These are phyloP conservation scores for Simalia tracyae DNA, from an alignment of 2,797 vertebrate species.

Conservation along the genomic window DNA sequence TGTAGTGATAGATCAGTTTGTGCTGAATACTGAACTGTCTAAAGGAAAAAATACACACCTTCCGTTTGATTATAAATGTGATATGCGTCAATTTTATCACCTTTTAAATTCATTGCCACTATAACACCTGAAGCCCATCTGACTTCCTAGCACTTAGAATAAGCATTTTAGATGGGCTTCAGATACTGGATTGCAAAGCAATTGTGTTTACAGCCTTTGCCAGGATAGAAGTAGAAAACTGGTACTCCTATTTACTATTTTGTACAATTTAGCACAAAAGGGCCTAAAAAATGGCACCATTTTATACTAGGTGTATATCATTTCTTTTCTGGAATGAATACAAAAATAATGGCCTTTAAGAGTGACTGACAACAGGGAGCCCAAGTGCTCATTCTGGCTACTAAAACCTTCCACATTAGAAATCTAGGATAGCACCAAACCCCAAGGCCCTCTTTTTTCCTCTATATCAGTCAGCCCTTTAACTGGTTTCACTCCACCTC, in stretches of 20 bases:
- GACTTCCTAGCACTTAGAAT: neutral
- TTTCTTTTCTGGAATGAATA: neutral
- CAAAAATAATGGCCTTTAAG: neutral
- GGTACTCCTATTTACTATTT: neutral
- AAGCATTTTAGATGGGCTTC: constrained; percentile 11
- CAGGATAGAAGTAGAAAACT: neutral
- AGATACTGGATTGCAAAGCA: neutral
- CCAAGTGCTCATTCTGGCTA: neutral
- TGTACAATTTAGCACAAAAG: neutral
- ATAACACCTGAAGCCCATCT: constrained; percentile 23
- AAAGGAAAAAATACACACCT: constrained; percentile 6
- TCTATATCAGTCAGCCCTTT: neutral
- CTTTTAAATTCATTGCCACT: constrained; percentile 32
- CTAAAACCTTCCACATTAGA: neutral
- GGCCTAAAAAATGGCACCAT: neutral
- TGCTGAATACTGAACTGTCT: constrained; percentile 28
- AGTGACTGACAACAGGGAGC: neutral
- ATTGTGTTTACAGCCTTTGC: neutral
- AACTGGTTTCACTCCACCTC: neutral
- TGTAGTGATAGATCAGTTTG: constrained; percentile 18
- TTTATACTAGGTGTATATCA: neutral
- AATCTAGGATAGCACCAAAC: neutral
- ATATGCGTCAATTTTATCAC: constrained; percentile 19
- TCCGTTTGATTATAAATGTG: constrained; percentile 24
- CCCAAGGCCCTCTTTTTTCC: too few relatives aligned